Conservation (phyloP, 2,888 invertebrate species). For the Pseudococcus longispinus region DNA sequence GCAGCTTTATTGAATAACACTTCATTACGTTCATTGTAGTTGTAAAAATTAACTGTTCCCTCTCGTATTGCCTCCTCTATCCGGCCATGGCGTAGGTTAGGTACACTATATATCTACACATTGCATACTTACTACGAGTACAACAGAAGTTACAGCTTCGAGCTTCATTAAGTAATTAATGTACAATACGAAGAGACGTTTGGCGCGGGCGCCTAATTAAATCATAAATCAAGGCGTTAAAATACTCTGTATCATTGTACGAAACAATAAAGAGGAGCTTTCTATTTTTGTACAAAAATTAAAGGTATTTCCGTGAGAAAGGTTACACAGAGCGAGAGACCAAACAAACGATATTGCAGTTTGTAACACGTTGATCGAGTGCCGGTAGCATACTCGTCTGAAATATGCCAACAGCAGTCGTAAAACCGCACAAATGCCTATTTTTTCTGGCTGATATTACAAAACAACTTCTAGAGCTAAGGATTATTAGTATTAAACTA, state of each 20-base stretch:
- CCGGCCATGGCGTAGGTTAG: background rate
- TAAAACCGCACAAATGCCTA: background rate
- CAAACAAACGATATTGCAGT: background rate
- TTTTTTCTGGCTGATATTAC: background rate
- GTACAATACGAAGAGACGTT: background rate
- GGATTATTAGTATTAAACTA: background rate
- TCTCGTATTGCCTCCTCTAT: background rate
- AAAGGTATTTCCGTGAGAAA: conserved; percentile 28
- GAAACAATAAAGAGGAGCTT: conserved; percentile 5
- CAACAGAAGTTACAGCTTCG: background rate
- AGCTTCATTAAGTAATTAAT: background rate
- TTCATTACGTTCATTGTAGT: background rate
- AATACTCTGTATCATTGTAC: background rate
- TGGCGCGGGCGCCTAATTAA: background rate
- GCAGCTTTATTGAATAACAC: background rate
- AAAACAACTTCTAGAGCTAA: background rate
- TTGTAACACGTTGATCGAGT: background rate
- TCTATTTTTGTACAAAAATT: conserved; percentile 34
- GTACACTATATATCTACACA: background rate
- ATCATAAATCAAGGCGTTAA: conserved; percentile 23
- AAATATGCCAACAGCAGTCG: background rate
- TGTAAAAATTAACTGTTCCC: background rate
- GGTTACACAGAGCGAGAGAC: conserved; percentile 6
- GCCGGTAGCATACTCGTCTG: background rate
- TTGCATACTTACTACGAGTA: background rate